Base-by-base conservation (phyloP, 2,113 vertebrate genomes). In the Cervus canadensis region DNA sequence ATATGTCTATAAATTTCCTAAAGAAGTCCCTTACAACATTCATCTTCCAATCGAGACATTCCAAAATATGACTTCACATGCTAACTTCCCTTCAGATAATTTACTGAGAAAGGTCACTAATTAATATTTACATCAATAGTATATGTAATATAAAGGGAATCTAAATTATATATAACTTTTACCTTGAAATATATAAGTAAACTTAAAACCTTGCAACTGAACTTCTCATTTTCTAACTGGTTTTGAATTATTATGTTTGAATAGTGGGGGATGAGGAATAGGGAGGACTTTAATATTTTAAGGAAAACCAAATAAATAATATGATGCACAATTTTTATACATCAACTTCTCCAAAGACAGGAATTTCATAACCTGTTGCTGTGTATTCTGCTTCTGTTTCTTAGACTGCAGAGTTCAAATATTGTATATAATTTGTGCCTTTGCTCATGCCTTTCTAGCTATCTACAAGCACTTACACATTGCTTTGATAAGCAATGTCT, bases 401-500 rank as follows among this genome's bases (percentile, higher is more conserved):
- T 30, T 48, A 92, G 60, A 87, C 67, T 64, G 81, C 94, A 10
- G 25, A 95, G 96, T 33, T 54, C 21, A 97, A 93, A 67, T 93
- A 16, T 57, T 50, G 64, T 76, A 52, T 85, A 36, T 93, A 96
- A 78, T 86, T 56, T 81, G 26, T 57, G 62, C 16, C 16, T 95
- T 96, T 89, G 33, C 43, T 83, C 28, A 43, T 90, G n/a, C 15
- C 30, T 97, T 96, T 94, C 40, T 76, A 52, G 21, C 2, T n/a
- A 86, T 88, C 76, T 59, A 67, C 23, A 94, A 82, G 57, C 15
- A 74, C 96, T 85, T 82, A 78, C 54, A 28, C 43, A 59, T 86
- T 62, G n/a, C 96, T 96, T 97, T 93, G 79, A 92, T 96, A 87
- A 96, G 87, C 52, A 97, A 57, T 60, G 45, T 64, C 36, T 82